Evolutionary conservation across 2,888 invertebrate genomes (phyloP), one percentile per base, ranked within the genome.

Genomic region (Phlogophora meticulosa): DNA sequence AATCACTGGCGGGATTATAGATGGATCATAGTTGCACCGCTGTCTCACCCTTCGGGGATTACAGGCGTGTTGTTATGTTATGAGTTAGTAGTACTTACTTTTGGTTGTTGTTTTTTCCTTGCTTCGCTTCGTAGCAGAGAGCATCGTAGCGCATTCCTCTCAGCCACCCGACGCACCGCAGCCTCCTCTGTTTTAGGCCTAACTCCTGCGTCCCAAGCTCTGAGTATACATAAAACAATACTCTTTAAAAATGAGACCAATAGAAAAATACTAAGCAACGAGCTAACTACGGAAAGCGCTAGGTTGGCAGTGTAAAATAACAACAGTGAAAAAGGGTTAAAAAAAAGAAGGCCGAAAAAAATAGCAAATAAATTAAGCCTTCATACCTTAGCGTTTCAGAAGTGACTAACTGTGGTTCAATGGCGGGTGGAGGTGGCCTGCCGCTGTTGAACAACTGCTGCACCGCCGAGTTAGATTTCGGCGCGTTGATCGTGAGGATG

Each of bases 361-460:
- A 63, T 55, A 28, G 59, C 66, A 72, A 75, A 45, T 72, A 61
- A 59, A 63, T 53, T 45, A 72, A 76, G 69, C 74, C 17, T 63
- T 76, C 55, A 76, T 86, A 94, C 83, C 97, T 96, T 59, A 98
- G 90, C n/a, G 97, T 97, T 91, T 98, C 98, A 15, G 97, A 97
- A 15, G 98, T 98, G 60, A 97, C 96, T 72, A 96, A 94, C 88
- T 97, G 94, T 4, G 95, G 93, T 72, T 93, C 95, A 53, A 94
- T 94, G 46, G 94, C 92, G 7, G 93, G 93, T 7, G 96, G 96
- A 43, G 97, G 97, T 11, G 97, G 97, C 2, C 96, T 91, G 10
- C 96, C 96, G 83, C 96, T 97, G 24, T 98, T 98, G 89, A 98
- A 98, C 58, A 98, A 93, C 87, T 98, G 98, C 63, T 98, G 96